Base-by-base conservation (phyloP, 2,113 vertebrate genomes). In the Alosa alosa region DNA sequence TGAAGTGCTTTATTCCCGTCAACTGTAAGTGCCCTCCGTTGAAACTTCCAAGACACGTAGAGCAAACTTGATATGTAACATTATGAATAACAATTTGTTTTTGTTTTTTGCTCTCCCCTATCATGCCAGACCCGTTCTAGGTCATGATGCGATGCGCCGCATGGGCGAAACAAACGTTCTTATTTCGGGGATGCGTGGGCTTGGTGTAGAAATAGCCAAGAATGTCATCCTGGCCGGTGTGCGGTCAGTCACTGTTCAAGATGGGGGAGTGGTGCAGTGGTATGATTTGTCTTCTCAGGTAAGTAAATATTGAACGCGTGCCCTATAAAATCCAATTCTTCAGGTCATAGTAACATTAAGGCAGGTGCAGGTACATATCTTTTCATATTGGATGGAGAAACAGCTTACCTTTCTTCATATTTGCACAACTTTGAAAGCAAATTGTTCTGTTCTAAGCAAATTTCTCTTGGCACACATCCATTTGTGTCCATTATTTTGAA, bases 191-290 rank as follows among this genome's bases (percentile, higher is more conserved):
- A 95, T 98, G 90, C 92, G 91, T 25, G 97, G 97, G 0, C 94
- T 97, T 0, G 97, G 97, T 22, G 96, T 96, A 49, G 97, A 98
- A 89, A 96, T 96, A 82, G 97, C 97, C 89, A 95, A 98, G 86
- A 97, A 97, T 84, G 90, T 98, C 82, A 95, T 96, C 41, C 93
- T 97, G 88, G 95, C 96, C 6, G 97, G 97, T 5, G 95, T 97
- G 6, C 95, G 95, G 84, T 93, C 94, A 4, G 96, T 98, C 83
- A 97, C 96, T 1, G 88, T 99, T 72, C 97, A 98, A 81, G 97
- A 99, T 31, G 88, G 95, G 3, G 91, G 92, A 0, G 18, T 39
- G 0, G 49, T 92, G 0, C 87, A 89, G 81, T 94, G 93, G 92
- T 86, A 85, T 0, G 96, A 99, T 89, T 92, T 95, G 52, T 92